Evolutionary conservation across 2,797 vertebrate genomes (phyloP).

Genomic region (Agapornis canus): DNA sequence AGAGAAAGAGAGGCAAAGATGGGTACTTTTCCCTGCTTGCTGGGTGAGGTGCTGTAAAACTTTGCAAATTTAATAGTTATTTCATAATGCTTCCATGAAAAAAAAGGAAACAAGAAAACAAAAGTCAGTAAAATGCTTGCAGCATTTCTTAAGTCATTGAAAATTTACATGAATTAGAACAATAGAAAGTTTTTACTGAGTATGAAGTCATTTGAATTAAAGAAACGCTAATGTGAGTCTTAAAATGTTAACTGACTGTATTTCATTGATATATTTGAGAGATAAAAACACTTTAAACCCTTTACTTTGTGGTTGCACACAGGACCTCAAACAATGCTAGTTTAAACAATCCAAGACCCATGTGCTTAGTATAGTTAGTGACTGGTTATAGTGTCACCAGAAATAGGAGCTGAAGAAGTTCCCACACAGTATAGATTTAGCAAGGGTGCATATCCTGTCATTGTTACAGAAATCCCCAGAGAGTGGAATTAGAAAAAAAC

Average conservation of each 20-base stretch:
- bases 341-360: background rate
- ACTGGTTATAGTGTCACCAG: background rate
- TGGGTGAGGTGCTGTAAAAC: background rate
- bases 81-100: background rate
- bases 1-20: slow-evolving; percentile 58
- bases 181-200: background rate
- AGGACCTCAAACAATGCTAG: background rate
- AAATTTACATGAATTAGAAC: background rate
- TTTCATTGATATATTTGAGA: background rate
- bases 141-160: background rate
- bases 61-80: slow-evolving; percentile 3
- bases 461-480: background rate
- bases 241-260: background rate
- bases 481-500: background rate
- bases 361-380: background rate
- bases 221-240: background rate
- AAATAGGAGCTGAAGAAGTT: background rate
- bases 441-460: background rate
- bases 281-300: background rate
- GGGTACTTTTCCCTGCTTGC: background rate
- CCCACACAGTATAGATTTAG: background rate
- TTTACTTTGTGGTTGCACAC: background rate
- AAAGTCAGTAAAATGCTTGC: background rate
- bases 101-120: background rate
- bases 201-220: background rate